These are phyloP conservation scores for Microtus montanus DNA, from an alignment of 2,113 vertebrate genomes.

Conservation along the genomic window DNA sequence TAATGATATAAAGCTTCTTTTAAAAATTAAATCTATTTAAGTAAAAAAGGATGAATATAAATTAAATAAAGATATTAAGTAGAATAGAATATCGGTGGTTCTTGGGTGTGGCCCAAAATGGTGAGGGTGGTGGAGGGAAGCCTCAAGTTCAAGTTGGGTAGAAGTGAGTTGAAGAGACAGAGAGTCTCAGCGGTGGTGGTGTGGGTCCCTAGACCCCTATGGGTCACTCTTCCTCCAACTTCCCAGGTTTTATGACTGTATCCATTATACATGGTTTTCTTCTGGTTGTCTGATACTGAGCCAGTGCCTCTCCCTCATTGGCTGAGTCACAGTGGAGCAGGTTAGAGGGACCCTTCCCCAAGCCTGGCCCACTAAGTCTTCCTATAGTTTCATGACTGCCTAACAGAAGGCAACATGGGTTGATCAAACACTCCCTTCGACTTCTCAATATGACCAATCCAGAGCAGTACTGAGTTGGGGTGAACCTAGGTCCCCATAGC, in stretches of 20 bases:
- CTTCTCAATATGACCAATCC: neutral
- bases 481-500: neutral
- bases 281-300: constrained; percentile 75
- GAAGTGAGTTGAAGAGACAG: neutral
- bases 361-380: constrained; percentile 73
- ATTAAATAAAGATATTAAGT: constrained; percentile 68
- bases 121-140: neutral
- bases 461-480: neutral
- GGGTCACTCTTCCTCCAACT: constrained; percentile 67
- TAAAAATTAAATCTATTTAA: constrained; percentile 79
- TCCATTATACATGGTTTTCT: constrained; percentile 68
- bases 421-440: neutral
- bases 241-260: constrained; percentile 68
- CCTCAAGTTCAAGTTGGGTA: neutral
- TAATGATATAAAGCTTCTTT: constrained; percentile 74
- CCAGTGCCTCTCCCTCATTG: constrained; percentile 67
- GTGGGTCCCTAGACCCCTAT: constrained; percentile 5
- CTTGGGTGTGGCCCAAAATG: constrained; percentile 41
- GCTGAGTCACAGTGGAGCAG: constrained; percentile 66
- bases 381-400: constrained; percentile 72
- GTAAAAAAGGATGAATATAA: constrained; percentile 66
- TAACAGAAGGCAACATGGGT: constrained; percentile 67
- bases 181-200: accelerated
- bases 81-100: neutral
- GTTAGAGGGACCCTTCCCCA: constrained; percentile 67